phyloP scores from a whole-genome alignment of 2,113 vertebrate genomes.

The Salvator merianae region DNA sequence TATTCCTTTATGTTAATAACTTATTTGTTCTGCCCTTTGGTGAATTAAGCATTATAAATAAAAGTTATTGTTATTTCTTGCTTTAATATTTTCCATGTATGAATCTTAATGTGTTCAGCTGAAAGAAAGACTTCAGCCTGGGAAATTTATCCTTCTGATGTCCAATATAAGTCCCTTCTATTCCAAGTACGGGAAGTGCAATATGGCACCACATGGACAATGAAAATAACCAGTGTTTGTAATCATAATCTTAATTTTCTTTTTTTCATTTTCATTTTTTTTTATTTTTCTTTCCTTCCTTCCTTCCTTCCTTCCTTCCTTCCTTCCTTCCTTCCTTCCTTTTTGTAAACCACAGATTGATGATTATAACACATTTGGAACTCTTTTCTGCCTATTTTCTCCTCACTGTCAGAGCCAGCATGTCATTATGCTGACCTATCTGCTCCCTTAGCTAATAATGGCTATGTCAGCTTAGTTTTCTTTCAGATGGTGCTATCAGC shows the following conservation, averaged over 20 bases:
- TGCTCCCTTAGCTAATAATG: constrained; percentile 36
- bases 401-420: neutral
- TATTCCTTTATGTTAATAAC: too few species aligned
- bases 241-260: constrained; percentile 3
- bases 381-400: constrained; percentile 26
- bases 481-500: constrained; percentile 32
- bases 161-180: neutral
- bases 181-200: constrained; percentile 12
- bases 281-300: neutral
- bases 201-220: constrained; percentile 24
- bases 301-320: neutral
- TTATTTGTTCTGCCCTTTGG: too few species aligned
- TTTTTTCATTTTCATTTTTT: too few species aligned
- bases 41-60: too few species aligned
- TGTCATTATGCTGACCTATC: constrained; percentile 25
- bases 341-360: constrained; percentile 38
- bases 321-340: neutral
- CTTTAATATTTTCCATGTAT: neutral
- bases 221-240: constrained; percentile 13
- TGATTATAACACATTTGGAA: constrained; percentile 12
- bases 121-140: neutral
- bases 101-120: neutral
- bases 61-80: too few species aligned
- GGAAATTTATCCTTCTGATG: neutral
- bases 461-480: constrained; percentile 21